A percentile compares a stretch with the other conserved stretches of the same genome.
These are phyloP conservation scores for Varanus komodoensis DNA, from an alignment of 2,113 vertebrate species.

Conservation along the genomic window DNA sequence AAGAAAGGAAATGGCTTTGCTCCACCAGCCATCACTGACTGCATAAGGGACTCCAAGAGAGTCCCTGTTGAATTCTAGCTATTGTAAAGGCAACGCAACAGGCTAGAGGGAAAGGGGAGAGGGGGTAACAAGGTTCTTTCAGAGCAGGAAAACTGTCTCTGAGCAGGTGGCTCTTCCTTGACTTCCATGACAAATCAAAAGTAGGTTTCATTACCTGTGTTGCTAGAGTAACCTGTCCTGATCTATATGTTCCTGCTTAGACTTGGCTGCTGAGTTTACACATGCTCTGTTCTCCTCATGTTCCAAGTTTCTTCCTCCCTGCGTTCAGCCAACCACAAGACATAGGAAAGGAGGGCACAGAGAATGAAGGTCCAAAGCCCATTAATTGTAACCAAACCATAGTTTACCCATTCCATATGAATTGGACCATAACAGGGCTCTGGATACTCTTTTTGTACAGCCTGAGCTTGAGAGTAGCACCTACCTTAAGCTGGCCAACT, in stretches of 20 bases:
- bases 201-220: neutral
- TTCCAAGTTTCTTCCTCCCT: neutral
- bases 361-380: neutral
- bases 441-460: neutral
- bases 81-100: neutral
- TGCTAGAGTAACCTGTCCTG: neutral
- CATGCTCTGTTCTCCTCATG: neutral
- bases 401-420: neutral
- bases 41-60: neutral
- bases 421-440: neutral
- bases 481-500: slow-evolving; percentile 98
- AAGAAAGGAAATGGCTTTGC: neutral
- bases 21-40: neutral
- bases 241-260: neutral
- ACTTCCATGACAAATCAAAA: neutral
- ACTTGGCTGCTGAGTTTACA: neutral
- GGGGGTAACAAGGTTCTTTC: too few relatives aligned
- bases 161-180: neutral
- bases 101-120: neutral
- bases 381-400: neutral
- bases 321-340: neutral
- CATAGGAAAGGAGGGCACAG: neutral
- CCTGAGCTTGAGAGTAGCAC: slow-evolving; percentile 13
- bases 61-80: neutral
- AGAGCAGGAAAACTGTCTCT: neutral